A percentile compares a stretch with the other conserved stretches of the same genome.
phyloP scores from a whole-genome alignment of 2,888 invertebrate genomes.

The Philopedon plagiatum region DNA sequence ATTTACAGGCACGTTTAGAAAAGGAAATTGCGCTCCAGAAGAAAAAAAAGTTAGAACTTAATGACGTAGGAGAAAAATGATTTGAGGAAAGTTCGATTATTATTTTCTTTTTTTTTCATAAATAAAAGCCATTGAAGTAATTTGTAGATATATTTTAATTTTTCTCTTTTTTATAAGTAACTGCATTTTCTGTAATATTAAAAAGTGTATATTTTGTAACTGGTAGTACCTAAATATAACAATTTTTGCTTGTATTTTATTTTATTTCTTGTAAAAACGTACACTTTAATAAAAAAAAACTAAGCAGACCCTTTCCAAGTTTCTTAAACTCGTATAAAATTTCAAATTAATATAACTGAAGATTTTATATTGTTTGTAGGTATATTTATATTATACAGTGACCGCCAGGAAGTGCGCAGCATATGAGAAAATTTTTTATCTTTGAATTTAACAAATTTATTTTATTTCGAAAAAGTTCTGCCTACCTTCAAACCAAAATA shows the following conservation, averaged over 20 bases:
- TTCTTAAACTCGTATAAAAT: no score
- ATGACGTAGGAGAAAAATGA: conserved; percentile 32
- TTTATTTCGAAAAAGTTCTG: no score
- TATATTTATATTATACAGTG: no score
- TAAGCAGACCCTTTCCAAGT: no score
- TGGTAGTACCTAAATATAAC: conserved; percentile 33
- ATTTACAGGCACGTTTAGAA: conserved; percentile 75
- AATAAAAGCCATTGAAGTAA: conserved; percentile 9
- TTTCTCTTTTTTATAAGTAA: conserved; percentile 20
- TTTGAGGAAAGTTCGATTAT: conserved; percentile 20
- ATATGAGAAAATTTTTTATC: no score
- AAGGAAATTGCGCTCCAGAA: conserved; percentile 64
- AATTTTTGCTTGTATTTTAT: conserved; percentile 17
- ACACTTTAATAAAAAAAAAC: neutral
- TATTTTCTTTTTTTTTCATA: conserved; percentile 27
- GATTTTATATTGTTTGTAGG: no score
- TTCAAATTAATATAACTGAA: no score
- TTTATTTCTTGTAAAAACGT: neutral
- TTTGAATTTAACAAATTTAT: no score
- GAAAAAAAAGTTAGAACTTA: conserved; percentile 56
- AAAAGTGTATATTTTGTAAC: conserved; percentile 37
- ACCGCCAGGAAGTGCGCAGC: no score
- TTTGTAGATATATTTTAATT: conserved; percentile 28
- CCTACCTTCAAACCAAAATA: no score
- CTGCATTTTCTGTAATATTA: conserved; percentile 21